Base-by-base conservation (phyloP, 1,140 invertebrate genomes). In the Drosophila repletoides region DNA sequence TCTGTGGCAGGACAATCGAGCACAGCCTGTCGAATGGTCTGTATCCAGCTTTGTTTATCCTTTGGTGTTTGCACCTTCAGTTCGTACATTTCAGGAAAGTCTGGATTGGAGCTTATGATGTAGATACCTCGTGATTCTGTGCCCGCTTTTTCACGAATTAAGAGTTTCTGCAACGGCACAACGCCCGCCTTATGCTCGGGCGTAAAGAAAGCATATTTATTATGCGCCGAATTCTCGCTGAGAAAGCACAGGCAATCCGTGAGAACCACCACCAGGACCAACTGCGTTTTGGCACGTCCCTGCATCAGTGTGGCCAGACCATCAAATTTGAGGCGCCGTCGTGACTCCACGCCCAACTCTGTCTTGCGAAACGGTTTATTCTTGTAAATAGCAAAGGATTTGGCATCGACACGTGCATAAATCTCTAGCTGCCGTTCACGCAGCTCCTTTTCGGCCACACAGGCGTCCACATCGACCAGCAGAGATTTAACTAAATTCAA, bases 1-100 rank as follows among this genome's bases (percentile, higher is more conserved):
- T 91, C 90, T 17, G 94, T 93, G 26, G 93, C 92, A 0, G 94
- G 94, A 80, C 94, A 95, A 33, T 92, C 92, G 65, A 95, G 93
- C 7, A 95, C 94, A 2, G 94, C 94, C 43, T 92, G 94, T 91
- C 95, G 92, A 59, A 98, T 95, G 5, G 95, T 93, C 73, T 95
- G 93, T 70, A 98, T 96, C 97, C 97, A 98, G 0, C 94, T 90
- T 72, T 95, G 94, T 79, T 97, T 96, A 61, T 98, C 96, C 84
- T 96, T 96, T 7, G 96, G 96, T 34, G 96, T 95, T 67, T 95
- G 94, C 60, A 98, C 96, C 81, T 98, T 95, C 9, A 99, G 91
- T 90, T 98, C 97, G 89, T 98, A 98, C 97, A 98, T 98, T 91
- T 98, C 98, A 0, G 97, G 97, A 73, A 96, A 95, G 1, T 93